phyloP scores from a whole-genome alignment of 2,797 vertebrate genomes.

The Hirundo rustica region DNA sequence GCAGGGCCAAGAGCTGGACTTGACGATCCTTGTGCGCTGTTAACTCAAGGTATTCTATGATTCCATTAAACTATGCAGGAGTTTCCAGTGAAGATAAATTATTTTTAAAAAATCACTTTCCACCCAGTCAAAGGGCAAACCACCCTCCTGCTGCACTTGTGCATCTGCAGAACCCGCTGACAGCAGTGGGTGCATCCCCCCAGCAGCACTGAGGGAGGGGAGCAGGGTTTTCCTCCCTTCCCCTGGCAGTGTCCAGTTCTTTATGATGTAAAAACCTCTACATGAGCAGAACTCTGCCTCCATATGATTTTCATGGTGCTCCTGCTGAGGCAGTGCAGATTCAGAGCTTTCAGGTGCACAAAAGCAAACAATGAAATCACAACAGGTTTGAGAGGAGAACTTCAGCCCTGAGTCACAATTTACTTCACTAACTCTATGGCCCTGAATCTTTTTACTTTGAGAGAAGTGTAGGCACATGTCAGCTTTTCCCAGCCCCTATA shows the following conservation, averaged over 20 bases:
- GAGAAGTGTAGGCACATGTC: neutral
- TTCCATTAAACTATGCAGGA: neutral
- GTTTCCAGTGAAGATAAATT: neutral
- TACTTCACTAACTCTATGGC: neutral
- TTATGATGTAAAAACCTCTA: neutral
- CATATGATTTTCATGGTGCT: neutral
- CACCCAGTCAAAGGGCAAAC: neutral
- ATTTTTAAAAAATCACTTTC: neutral
- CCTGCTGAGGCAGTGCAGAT: neutral
- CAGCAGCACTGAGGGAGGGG: neutral
- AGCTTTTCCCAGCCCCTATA: neutral
- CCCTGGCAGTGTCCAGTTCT: rapidly evolving
- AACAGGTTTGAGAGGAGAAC: neutral
- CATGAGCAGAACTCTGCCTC: neutral
- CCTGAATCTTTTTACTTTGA: neutral
- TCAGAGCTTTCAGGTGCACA: neutral
- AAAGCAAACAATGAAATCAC: neutral
- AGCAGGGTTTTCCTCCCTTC: neutral
- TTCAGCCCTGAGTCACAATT: neutral
- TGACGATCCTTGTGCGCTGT: neutral
- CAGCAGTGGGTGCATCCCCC: neutral
- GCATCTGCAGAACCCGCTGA: neutral
- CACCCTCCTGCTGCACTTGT: neutral
- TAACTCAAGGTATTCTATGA: neutral
- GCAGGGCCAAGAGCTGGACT: neutral